Conservation (phyloP, 2,888 invertebrate genomes). For the Drosophila bunnanda region DNA sequence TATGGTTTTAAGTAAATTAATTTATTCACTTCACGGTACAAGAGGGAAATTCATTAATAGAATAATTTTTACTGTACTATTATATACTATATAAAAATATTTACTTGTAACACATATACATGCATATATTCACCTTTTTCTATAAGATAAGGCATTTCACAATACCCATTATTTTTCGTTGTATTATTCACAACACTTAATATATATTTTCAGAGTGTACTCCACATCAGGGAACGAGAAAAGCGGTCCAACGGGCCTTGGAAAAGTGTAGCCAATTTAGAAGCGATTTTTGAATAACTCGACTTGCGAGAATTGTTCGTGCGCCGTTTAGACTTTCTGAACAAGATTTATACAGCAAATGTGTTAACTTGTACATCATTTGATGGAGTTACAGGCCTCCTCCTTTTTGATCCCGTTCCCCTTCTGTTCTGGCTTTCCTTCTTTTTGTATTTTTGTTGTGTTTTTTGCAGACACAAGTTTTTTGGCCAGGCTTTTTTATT, state of each 20-base stretch:
- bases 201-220: neutral
- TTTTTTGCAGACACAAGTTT: slow-evolving; percentile 46
- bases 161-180: too few relatives aligned
- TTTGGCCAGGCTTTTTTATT: slow-evolving; percentile 54
- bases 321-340: slow-evolving; percentile 56
- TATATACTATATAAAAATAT: too few relatives aligned
- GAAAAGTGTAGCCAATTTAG: slow-evolving; percentile 80
- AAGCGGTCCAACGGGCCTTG: slow-evolving; percentile 10
- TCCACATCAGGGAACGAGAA: slow-evolving; percentile 2
- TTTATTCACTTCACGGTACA: too few relatives aligned
- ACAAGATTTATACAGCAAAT: slow-evolving; percentile 82
- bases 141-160: too few relatives aligned
- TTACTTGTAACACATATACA: too few relatives aligned
- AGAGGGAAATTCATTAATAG: too few relatives aligned
- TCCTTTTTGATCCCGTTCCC: neutral
- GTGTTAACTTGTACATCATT: slow-evolving; percentile 83
- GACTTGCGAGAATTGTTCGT: slow-evolving; percentile 67
- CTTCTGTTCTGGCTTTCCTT: neutral
- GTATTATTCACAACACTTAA: neutral
- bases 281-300: slow-evolving; percentile 82
- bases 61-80: too few relatives aligned
- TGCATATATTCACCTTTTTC: too few relatives aligned
- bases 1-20: too few relatives aligned
- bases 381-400: slow-evolving; percentile 78
- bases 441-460: neutral